These are phyloP conservation scores for Marisa cornuarietis DNA, from an alignment of 1,140 invertebrate genomes.

Conservation along the genomic window DNA sequence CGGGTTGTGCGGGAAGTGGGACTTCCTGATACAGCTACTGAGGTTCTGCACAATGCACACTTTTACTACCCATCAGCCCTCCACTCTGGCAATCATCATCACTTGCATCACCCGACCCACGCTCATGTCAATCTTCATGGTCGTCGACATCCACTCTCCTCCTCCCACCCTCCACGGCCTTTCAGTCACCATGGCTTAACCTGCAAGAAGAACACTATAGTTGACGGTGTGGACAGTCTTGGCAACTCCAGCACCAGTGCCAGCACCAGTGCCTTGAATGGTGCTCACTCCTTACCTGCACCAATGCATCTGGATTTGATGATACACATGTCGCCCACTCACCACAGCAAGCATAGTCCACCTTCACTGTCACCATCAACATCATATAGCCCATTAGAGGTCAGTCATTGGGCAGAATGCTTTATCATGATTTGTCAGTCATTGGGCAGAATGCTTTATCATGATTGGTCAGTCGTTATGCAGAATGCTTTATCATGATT, in stretches of 20 bases:
- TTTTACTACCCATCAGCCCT: conserved; percentile 45
- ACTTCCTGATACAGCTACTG: conserved; percentile 88
- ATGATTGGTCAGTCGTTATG: no score
- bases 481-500: no score
- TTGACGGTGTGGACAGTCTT: neutral
- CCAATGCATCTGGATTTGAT: conserved; percentile 25
- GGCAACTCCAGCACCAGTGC: neutral
- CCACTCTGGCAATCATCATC: conserved; percentile 19
- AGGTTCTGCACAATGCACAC: conserved; percentile 76
- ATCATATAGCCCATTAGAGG: conserved; percentile 39
- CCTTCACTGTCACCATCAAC: conserved; percentile 24
- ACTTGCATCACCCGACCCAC: conserved; percentile 5
- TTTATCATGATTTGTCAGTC: no score
- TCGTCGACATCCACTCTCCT: conserved; percentile 13
- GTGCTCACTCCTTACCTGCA: neutral
- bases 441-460: no score
- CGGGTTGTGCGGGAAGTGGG: conserved; percentile 93
- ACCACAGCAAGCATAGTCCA: conserved; percentile 29
- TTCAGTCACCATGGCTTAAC: neutral
- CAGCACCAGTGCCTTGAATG: neutral
- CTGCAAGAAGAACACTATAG: conserved; percentile 1
- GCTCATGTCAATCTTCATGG: neutral
- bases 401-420: conserved; percentile 10
- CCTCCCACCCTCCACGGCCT: conserved; percentile 3
- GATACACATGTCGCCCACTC: conserved; percentile 16